Base-by-base conservation (phyloP, 2,888 invertebrate genomes). In the Busseola fusca region DNA sequence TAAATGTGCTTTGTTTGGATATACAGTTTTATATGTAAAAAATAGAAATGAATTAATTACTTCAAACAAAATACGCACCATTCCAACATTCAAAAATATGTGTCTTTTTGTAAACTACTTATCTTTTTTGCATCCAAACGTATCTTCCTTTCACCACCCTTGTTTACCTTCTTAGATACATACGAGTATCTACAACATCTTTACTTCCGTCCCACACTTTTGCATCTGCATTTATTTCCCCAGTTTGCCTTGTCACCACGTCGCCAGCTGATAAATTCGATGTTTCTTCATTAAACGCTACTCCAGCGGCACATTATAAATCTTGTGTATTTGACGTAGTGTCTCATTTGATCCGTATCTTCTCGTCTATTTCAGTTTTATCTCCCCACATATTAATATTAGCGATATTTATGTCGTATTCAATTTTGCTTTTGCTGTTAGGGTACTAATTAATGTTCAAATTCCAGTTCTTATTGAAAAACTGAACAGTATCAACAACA, bases 181-280 rank as follows among this genome's bases (percentile, higher is more conserved):
- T 45, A 34, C 3, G 5, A 34, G 34, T 34, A 45, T 50, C 30
- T 30, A 48, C 16, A 68, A 1, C 34, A 67, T 40, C 12, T 54
- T 34, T 45, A 12, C 54, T 83, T 71, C 62, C 68, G 68, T 58
- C 48, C 40, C 63, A 74, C 64, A 78, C 52, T 70, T 82, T 76
- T 73, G 74, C 79, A 74, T 74, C 67, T 66, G 57, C 69, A 27
- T 72, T 68, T 75, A 81, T 82, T 85, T 80, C 72, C 71, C 72
- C 45, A 60, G 74, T 77, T 77, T 79, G 64, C 71, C 66, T 45
- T 84, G 84, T 84, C 80, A 79, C 64, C 84, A 78, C 71, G 81
- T 84, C 84, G 81, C 74, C 86, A 69, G 75, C 83, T 82, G 86
- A 87, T 88, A 87, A 85, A 86, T 88, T 87, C 82, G 76, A 86